Evolutionary conservation across 1,140 invertebrate species (phyloP).

Genomic region (Ladona fulva): DNA sequence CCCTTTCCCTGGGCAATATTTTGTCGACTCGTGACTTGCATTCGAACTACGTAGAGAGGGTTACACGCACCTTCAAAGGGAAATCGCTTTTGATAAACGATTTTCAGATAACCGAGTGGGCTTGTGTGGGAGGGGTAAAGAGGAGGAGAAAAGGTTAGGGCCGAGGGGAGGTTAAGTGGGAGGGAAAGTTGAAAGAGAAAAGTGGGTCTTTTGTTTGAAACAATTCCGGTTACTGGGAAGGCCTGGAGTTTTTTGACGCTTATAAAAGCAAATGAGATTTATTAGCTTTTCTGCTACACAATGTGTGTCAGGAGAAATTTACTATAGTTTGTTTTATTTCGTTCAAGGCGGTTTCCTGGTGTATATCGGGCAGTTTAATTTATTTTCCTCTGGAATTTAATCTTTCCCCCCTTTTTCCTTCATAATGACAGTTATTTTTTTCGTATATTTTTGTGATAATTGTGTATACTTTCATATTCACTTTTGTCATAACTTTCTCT

Average conservation of each 20-base stretch:
- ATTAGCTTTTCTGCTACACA: background rate
- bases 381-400: no score
- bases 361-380: background rate
- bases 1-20: background rate
- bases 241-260: background rate
- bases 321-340: background rate
- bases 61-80: background rate
- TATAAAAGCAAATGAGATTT: background rate
- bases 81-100: constrained; percentile 10
- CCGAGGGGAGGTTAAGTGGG: background rate
- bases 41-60: background rate
- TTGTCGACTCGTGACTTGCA: background rate
- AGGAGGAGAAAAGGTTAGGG: background rate
- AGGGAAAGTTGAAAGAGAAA: background rate
- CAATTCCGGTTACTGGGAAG: background rate
- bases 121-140: background rate
- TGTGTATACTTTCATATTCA: no score
- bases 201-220: background rate
- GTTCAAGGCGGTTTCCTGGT: background rate
- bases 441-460: no score
- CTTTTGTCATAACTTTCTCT: no score
- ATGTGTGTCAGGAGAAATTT: no score
- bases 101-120: background rate
- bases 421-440: no score
- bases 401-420: no score